phyloP scores from a whole-genome alignment of 2,888 invertebrate species.

The Notodonta ziczac region DNA sequence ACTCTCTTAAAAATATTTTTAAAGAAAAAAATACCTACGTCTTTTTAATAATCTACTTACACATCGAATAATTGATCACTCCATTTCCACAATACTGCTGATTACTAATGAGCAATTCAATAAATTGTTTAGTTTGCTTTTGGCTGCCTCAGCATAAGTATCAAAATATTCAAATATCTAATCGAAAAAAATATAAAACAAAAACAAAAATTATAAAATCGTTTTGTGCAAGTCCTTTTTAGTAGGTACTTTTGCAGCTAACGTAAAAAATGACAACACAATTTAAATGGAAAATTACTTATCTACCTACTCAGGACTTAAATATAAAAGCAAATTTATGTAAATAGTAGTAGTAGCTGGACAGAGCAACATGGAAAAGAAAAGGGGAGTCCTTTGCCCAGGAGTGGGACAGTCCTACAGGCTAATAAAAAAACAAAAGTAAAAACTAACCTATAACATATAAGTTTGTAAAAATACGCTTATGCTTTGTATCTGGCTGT shows the following conservation, averaged over 20 bases:
- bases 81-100: conserved; percentile 71
- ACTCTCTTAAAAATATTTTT: conserved; percentile 65
- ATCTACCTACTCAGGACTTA: too few species aligned
- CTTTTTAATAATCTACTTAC: conserved; percentile 54
- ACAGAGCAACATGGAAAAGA: too few species aligned
- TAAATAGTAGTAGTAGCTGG: too few species aligned
- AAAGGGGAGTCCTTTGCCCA: too few species aligned
- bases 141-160: conserved; percentile 1
- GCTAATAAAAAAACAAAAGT: too few species aligned
- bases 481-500: too few species aligned
- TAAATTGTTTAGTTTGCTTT: conserved; percentile 29
- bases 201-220: neutral
- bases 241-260: neutral
- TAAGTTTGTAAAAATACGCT: too few species aligned
- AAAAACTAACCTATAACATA: too few species aligned
- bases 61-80: conserved; percentile 65
- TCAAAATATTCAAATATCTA: neutral
- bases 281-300: too few species aligned
- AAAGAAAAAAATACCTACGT: conserved; percentile 45
- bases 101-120: conserved; percentile 65
- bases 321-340: too few species aligned
- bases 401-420: too few species aligned
- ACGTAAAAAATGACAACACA: neutral
- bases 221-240: neutral
- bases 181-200: conserved; percentile 1